These are phyloP conservation scores for Platerodrilus igneus DNA, from an alignment of 2,888 invertebrate genomes.

Conservation along the genomic window DNA sequence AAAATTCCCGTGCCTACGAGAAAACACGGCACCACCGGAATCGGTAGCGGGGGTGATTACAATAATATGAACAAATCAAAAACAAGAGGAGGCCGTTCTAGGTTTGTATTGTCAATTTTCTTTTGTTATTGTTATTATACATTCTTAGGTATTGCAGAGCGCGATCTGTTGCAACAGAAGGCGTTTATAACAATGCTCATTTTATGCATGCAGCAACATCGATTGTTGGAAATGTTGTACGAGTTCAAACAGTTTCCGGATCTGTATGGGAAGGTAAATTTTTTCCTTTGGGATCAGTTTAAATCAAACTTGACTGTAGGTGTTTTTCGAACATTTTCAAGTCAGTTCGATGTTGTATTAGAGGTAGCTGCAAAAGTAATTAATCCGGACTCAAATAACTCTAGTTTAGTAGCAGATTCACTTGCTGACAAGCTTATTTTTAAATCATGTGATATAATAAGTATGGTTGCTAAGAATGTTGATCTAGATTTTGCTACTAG, in stretches of 20 bases:
- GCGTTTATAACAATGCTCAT: conserved; percentile 83
- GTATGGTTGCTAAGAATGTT: conserved; percentile 75
- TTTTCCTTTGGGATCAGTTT: not conserved
- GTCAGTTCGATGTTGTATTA: conserved; percentile 80
- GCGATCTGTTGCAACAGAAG: conserved; percentile 69
- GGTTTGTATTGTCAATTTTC: conserved; percentile 50
- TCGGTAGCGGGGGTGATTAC: conserved; percentile 62
- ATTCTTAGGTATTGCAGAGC: conserved; percentile 48
- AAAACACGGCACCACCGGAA: conserved; percentile 75
- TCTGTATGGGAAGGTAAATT: conserved; percentile 72
- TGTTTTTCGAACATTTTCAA: conserved; percentile 83
- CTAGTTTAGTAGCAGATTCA: conserved; percentile 60
- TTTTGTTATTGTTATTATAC: not conserved
- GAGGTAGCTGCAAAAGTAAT: conserved; percentile 83
- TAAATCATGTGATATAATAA: conserved; percentile 77
- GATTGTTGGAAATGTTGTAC: conserved; percentile 77
- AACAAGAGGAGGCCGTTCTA: conserved; percentile 73
- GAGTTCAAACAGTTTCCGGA: conserved; percentile 79
- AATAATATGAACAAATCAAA: conserved; percentile 81
- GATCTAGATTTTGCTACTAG: conserved; percentile 86
- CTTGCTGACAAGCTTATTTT: conserved; percentile 79
- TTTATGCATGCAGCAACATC: conserved; percentile 87
- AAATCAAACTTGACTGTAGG: conserved; percentile 29
- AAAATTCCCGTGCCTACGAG: conserved; percentile 85
- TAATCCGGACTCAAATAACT: conserved; percentile 52